Evolutionary conservation across 2,113 vertebrate genomes (phyloP), one percentile per base, ranked within the genome.

Genomic region (Maccullochella peelii): DNA sequence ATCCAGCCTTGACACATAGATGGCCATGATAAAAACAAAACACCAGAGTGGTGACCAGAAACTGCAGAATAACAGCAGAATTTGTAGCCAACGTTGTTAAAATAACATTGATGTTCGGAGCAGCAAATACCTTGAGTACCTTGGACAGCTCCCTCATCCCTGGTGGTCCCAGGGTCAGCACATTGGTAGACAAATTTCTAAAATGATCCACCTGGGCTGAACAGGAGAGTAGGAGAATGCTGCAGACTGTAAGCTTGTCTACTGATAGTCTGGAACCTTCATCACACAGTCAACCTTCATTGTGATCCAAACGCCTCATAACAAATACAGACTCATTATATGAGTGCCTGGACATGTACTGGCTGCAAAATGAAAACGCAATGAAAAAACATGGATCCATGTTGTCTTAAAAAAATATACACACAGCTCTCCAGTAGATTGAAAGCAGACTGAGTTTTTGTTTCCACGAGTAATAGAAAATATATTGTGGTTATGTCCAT

Each of bases 151-250:
- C 40, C 33, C 21, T 63, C 54, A 36, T 77, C 55, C 47, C 49
- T 36, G 40, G 71, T 82, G 59, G 76, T 82, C 83, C 57, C 50
- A 59, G 70, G 54, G 71, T 79, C 76, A 80, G 54, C 71, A 79
- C 59, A 72, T 36, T 0, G n/a, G 36, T 8, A 30, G 27, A 59
- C 2, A 16, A 30, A 7, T 8, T 33, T 61, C 16, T 61, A 20
- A 20, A 33, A 59, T 1, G 25, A 33, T 6, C 6, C 30, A 36
- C 30, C 14, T 58, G 25, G 7, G 58, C 55, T 27, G 12, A 58
- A 27, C 27, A 61, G 27, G 27, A 33, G 18, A 58, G 6, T n/a
- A 12, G 6, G 14, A 4, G 25, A 30, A 62, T 62, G 12, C 58
- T 33, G 25, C 25, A 15, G 57, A 16, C 14, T 30, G 25, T 15